A percentile compares a stretch with the other conserved stretches of the same genome.
These are phyloP conservation scores for Pollenia amentaria DNA, from an alignment of 2,888 invertebrate genomes.

Conservation along the genomic window DNA sequence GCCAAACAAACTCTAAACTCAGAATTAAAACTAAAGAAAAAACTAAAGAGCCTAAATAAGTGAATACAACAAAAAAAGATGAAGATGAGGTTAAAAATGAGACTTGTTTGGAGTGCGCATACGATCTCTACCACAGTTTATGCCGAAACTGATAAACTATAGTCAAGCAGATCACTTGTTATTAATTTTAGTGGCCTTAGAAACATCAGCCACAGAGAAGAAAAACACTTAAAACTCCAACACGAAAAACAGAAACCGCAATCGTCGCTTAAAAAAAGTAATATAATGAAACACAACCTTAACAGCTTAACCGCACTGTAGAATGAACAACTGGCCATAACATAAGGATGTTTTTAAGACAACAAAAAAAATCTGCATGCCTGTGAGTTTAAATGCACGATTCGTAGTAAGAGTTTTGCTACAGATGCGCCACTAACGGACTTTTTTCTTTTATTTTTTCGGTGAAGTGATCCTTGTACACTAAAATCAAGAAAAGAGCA, in stretches of 20 bases:
- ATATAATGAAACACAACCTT: conserved; percentile 7
- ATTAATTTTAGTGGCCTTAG: conserved; percentile 83
- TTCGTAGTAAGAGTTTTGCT: background rate
- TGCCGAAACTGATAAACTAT: conserved; percentile 74
- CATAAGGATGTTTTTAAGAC: conserved; percentile 26
- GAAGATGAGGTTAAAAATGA: conserved; percentile 57
- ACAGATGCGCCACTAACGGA: conserved; percentile 72
- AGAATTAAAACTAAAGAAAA: conserved; percentile 50
- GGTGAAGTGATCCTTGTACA: conserved; percentile 44
- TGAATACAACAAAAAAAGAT: conserved; percentile 20
- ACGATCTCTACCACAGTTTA: conserved; percentile 45
- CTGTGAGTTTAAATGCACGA: conserved; percentile 11
- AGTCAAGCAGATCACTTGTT: conserved; percentile 83
- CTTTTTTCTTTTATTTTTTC: conserved; percentile 9
- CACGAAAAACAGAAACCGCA: conserved; percentile 56
- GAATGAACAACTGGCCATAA: conserved; percentile 66
- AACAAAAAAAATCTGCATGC: conserved; percentile 8
- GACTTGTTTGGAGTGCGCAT: conserved; percentile 13
- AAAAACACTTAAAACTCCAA: conserved; percentile 24
- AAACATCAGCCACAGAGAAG: conserved; percentile 64
- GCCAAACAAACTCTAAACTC: conserved; percentile 80
- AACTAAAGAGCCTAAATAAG: conserved; percentile 58
- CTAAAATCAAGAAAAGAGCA: background rate
- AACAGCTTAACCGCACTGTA: conserved; percentile 35
- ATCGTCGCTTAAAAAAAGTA: conserved; percentile 48